Evolutionary conservation across 2,113 vertebrate species (phyloP).

Genomic region (Lepus timidus): DNA sequence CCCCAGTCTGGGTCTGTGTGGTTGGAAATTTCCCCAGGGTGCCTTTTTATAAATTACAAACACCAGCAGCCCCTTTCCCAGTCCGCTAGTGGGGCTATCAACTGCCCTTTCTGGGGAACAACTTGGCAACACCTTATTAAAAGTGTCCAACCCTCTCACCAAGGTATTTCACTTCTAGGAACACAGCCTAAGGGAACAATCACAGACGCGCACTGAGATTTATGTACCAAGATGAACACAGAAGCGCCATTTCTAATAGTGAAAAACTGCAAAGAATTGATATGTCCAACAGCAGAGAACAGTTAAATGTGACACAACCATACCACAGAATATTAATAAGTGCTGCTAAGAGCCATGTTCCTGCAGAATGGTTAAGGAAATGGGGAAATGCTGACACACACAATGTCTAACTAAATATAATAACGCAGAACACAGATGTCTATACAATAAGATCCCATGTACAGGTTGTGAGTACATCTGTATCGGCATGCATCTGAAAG

Average conservation of each 20-base stretch:
- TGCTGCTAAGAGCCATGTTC: slow-evolving; percentile 29
- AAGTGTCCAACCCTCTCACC: slow-evolving; percentile 53
- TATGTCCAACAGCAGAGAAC: slow-evolving; percentile 61
- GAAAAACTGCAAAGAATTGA: slow-evolving; percentile 64
- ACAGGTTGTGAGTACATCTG: no score
- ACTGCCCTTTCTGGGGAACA: slow-evolving; percentile 35
- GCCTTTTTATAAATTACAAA: slow-evolving; percentile 18
- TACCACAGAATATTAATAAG: slow-evolving; percentile 59
- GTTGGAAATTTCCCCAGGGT: not conserved
- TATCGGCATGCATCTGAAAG: not conserved
- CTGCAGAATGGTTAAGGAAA: not conserved
- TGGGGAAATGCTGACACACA: not conserved
- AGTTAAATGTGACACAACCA: slow-evolving; percentile 62
- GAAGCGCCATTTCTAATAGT: slow-evolving; percentile 67
- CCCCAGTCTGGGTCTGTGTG: not conserved
- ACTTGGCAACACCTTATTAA: slow-evolving; percentile 56
- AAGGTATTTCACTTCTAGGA: slow-evolving; percentile 65
- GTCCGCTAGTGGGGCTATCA: slow-evolving; percentile 16
- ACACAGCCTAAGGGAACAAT: slow-evolving; percentile 30
- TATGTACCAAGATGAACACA: slow-evolving; percentile 53
- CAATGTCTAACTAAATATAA: slow-evolving; percentile 38
- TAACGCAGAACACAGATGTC: not conserved
- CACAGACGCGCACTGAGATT: slow-evolving; percentile 61
- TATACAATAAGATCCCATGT: not conserved
- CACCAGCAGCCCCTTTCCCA: not conserved